phyloP scores from a whole-genome alignment of 2,113 vertebrate species.

The Neotragus pygmaeus region DNA sequence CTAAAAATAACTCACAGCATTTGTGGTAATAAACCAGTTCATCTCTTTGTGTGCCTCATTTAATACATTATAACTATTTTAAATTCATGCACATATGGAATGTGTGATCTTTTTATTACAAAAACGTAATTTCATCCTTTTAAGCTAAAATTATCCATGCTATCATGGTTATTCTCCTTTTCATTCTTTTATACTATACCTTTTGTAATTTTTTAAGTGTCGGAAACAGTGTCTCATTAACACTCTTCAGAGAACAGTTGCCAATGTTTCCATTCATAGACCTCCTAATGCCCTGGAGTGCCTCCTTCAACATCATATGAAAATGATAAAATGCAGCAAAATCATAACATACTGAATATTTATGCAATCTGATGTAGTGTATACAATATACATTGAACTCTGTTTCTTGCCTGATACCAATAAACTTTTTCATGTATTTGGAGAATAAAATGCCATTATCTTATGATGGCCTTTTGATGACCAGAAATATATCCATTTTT shows the following conservation, averaged over 20 bases:
- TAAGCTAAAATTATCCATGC: background rate
- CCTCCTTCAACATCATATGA: background rate
- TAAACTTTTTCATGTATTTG: background rate
- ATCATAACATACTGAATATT: background rate
- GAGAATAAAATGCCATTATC: background rate
- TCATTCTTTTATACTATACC: background rate
- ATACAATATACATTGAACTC: background rate
- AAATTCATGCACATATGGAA: slow-evolving; percentile 24
- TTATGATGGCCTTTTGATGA: background rate
- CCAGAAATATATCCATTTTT: background rate
- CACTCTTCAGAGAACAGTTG: background rate
- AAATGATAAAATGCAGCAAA: background rate
- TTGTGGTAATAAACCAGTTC: background rate
- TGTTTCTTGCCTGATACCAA: background rate
- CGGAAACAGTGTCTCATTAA: slow-evolving; percentile 37
- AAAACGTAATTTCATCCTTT: slow-evolving; percentile 31
- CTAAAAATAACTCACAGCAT: slow-evolving; percentile 24
- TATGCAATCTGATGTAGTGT: background rate
- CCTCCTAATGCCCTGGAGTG: background rate
- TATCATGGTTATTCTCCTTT: background rate
- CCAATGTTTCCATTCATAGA: background rate
- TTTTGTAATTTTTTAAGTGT: slow-evolving; percentile 23
- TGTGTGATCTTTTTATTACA: slow-evolving; percentile 44
- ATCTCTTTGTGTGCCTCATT: background rate
- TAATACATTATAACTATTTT: slow-evolving; percentile 17